phyloP scores from a whole-genome alignment of 2,113 vertebrate species.

The Mus pahari region DNA sequence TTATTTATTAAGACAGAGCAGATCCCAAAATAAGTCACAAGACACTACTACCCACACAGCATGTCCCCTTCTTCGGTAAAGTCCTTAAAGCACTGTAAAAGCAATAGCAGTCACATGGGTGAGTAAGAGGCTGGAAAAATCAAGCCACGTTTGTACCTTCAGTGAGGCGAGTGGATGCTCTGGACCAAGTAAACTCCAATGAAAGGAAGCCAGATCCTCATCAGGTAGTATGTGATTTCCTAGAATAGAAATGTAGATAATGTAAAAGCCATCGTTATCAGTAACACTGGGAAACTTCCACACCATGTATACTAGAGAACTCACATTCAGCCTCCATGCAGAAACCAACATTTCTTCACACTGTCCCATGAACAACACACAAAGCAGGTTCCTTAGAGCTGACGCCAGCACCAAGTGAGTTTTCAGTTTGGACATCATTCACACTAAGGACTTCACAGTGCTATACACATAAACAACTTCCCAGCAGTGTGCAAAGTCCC shows the following conservation, averaged over 20 bases:
- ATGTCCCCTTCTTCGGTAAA: conserved; percentile 3
- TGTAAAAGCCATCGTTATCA: conserved; percentile 52
- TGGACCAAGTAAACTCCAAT: conserved; percentile 98
- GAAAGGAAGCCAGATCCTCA: conserved; percentile 99
- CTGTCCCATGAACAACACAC: neutral
- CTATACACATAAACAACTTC: neutral
- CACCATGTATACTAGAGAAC: neutral
- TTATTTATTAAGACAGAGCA: neutral
- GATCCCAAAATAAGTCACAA: neutral
- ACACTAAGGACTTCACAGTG: neutral
- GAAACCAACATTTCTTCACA: neutral
- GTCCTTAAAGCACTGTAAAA: neutral
- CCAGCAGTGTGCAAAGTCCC: neutral
- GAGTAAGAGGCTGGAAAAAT: conserved; percentile 55
- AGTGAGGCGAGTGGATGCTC: conserved; percentile 97
- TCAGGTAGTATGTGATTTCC: conserved; percentile 99
- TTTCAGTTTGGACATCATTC: neutral
- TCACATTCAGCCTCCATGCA: conserved; percentile 1
- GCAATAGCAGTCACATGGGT: conserved; percentile 30
- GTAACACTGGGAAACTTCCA: neutral
- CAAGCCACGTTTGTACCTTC: conserved; percentile 90
- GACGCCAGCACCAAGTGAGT: neutral
- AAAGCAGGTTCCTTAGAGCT: neutral
- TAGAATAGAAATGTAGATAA: conserved; percentile 86
- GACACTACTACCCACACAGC: neutral